Base-by-base conservation (phyloP, 2,888 invertebrate species). In the Eupithecia subfuscata region DNA sequence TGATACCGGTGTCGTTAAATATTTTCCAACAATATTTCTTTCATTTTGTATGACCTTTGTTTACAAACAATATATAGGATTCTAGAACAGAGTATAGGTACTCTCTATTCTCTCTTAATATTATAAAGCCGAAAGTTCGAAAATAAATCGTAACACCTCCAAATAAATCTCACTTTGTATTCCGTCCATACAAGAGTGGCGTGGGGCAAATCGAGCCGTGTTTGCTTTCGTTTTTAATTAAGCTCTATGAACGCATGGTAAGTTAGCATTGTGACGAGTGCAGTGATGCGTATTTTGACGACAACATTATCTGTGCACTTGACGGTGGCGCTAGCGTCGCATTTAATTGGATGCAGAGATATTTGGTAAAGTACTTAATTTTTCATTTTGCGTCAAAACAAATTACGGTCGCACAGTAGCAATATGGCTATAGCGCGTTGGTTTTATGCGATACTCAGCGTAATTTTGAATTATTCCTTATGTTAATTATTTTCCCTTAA, bases 151-250 rank as follows among this genome's bases (percentile, higher is more conserved):
- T 25, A 60, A 60, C 12, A 25, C 25, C 7, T 16, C 8, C 25
- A 40, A 11, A 68, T 45, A 74, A 71, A 48, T 22, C 34, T 37
- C 45, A 73, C 16, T 16, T 52, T 11, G 37, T 67, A 37, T 72
- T 65, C 16, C 12, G 16, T 65, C n/a, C 30, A 14, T 43, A 48
- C 11, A 8, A 72, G 73, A 63, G 76, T 68, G 70, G 60, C 67
- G 30, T 12, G 68, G 76, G 76, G 40, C 34, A 65, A 70, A 67
- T 22, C 52, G 71, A 68, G 37, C 64, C 45, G 72, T 77, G 77
- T 77, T 77, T 75, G 70, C 71, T 77, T 77, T 77, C 75, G 73
- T 69, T 77, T 77, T 77, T 77, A 77, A 77, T 77, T 75, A 77
- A 70, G 70, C 73, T 22, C 74, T 60, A 65, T 37, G 75, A 70